These are phyloP conservation scores for Lota lota DNA, from an alignment of 2,113 vertebrate species.

Conservation along the genomic window DNA sequence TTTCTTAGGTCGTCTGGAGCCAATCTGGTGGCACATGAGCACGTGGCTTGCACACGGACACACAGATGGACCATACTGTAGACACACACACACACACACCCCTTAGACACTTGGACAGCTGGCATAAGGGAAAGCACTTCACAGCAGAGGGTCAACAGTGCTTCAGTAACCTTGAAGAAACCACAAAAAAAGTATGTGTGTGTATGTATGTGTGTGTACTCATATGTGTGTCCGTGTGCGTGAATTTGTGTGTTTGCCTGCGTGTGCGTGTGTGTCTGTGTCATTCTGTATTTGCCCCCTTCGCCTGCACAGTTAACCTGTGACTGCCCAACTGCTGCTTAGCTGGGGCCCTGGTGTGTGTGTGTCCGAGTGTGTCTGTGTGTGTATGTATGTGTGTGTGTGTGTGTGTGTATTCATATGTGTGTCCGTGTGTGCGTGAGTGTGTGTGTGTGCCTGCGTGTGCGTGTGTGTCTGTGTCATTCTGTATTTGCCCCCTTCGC, in stretches of 20 bases:
- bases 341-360: conserved; percentile 20
- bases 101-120: conserved; percentile 2
- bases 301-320: background rate
- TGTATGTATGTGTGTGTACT: background rate
- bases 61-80: background rate
- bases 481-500: background rate
- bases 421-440: conserved; percentile 5
- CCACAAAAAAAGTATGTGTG: background rate
- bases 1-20: conserved; percentile 9
- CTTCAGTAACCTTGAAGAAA: conserved; percentile 17
- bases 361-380: conserved; percentile 7
- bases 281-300: background rate
- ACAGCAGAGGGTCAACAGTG: conserved; percentile 4
- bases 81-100: background rate
- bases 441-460: background rate
- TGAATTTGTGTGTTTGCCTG: background rate
- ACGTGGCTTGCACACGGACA: background rate
- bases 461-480: background rate
- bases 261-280: background rate
- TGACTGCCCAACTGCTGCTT: conserved; percentile 27
- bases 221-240: background rate
- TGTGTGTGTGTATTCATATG: background rate
- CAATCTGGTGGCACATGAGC: conserved; percentile 2
- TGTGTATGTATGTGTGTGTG: conserved; percentile 7
- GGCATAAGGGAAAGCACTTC: conserved; percentile 6